phyloP scores from a whole-genome alignment of 2,113 vertebrate genomes.

The Edolisoma coerulescens region DNA sequence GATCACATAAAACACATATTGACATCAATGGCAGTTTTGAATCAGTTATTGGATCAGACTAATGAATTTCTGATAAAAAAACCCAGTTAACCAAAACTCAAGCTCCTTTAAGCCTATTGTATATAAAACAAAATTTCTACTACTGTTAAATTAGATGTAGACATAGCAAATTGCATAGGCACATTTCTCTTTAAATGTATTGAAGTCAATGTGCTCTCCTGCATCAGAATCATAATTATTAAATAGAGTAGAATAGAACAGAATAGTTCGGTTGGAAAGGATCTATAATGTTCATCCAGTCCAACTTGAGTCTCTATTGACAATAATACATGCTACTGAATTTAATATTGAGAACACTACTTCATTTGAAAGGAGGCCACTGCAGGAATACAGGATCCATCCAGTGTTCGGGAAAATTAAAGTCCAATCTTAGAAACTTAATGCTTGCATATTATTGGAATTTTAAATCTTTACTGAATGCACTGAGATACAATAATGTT shows the following conservation, averaged over 20 bases:
- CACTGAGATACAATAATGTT: not conserved
- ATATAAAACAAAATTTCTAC: not conserved
- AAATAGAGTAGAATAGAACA: not conserved
- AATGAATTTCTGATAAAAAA: not conserved
- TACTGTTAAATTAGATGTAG: not conserved
- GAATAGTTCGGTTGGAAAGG: not conserved
- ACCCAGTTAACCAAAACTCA: not conserved
- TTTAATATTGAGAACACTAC: not conserved
- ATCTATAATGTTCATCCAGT: not conserved
- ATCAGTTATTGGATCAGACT: not conserved
- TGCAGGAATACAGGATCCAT: not conserved
- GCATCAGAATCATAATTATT: not conserved
- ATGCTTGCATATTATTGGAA: not conserved
- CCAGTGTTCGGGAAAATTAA: not conserved
- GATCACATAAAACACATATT: not conserved
- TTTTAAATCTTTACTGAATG: not conserved
- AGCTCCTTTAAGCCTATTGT: not conserved
- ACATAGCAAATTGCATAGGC: not conserved
- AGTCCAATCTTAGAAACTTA: not conserved
- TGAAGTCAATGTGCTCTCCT: not conserved
- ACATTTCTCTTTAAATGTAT: not conserved
- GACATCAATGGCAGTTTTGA: not conserved
- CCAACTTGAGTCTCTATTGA: not conserved
- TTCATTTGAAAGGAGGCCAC: not conserved
- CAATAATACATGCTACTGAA: not conserved